phyloP scores from a whole-genome alignment of 2,797 vertebrate species.

The Hypotaenidia okinawae region DNA sequence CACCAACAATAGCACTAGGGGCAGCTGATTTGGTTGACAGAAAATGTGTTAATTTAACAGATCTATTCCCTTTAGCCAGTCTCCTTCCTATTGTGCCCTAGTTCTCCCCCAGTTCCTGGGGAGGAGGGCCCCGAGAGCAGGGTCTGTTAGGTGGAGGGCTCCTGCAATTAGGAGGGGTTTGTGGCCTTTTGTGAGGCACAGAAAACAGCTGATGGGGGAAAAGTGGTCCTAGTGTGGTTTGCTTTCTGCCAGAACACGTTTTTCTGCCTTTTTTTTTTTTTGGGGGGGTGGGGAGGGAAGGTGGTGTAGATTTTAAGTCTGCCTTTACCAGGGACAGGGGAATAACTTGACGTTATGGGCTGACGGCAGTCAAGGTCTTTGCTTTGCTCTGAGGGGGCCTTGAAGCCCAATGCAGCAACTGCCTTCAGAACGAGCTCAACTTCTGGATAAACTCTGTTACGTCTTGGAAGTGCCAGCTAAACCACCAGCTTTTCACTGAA shows the following conservation, averaged over 20 bases:
- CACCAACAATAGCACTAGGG: slow-evolving; percentile 74
- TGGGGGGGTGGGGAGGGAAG: no score
- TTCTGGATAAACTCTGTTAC: neutral
- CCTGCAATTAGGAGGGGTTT: slow-evolving; percentile 69
- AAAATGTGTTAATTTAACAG: slow-evolving; percentile 81
- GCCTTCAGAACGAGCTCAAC: neutral
- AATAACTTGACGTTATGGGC: neutral
- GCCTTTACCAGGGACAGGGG: neutral
- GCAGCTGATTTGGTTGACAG: slow-evolving; percentile 80
- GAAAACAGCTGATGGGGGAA: slow-evolving; percentile 66
- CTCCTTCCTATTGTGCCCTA: slow-evolving; percentile 69
- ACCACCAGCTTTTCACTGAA: neutral
- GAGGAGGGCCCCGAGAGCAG: slow-evolving; percentile 63
- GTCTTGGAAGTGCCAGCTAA: neutral
- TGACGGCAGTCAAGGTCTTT: slow-evolving; percentile 4
- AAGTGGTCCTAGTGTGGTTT: neutral
- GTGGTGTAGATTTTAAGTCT: neutral
- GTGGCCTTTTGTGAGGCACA: slow-evolving; percentile 57
- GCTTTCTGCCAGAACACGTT: neutral
- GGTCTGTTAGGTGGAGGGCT: slow-evolving; percentile 67
- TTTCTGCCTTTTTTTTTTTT: neutral
- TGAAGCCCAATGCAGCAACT: neutral
- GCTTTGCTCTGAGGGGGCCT: slow-evolving; percentile 4
- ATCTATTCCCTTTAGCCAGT: slow-evolving; percentile 73
- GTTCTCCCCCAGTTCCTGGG: slow-evolving; percentile 67